Base-by-base conservation (phyloP, 1,140 invertebrate genomes). In the Nomia melanderi region DNA sequence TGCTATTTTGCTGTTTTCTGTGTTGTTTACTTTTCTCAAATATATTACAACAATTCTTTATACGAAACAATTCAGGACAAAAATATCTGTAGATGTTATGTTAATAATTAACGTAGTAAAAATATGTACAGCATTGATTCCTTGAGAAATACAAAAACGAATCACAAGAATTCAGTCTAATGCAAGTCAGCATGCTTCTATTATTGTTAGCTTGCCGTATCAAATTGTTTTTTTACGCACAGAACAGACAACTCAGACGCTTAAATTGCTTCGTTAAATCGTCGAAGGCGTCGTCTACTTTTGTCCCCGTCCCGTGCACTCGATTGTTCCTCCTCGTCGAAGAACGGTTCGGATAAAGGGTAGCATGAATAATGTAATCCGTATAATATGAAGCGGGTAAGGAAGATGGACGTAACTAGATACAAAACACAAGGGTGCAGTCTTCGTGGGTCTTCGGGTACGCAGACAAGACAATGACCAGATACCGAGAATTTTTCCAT, bases 221-320 rank as follows among this genome's bases (percentile, higher is more conserved):
- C 41, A 9, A 23, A 29, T 17, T 6, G 25, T 73, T 80, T 44
- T 77, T 81, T 71, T 79, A 81, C 70, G 36, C 77, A 65, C 74
- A 59, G 41, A 41, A 72, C 67, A 69, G 39, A 72, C 69, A 60
- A 82, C 63, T 74, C 79, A 82, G 81, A 83, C 79, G 59, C 36
- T 82, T 78, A 74, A 83, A 83, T 83, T 83, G 81, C 79, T 83
- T 83, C 80, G 81, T 83, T 83, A 83, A 82, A 83, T 78, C 75
- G 81, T 56, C 53, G 59, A 60, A 78, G 70, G 81, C 81, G 81
- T 76, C 79, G 70, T 78, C n/a, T 67, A 41, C 53, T 64, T 64
- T 77, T 66, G 69, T 77, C 36, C 29, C 25, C 47, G 17, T 70
- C 47, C 33, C 41, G 12, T 44, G 41, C 41, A 44, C 41, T 44